A percentile compares a stretch with the other conserved stretches of the same genome.
Conservation (phyloP, 1,140 invertebrate species). For the Magallana angulata region DNA sequence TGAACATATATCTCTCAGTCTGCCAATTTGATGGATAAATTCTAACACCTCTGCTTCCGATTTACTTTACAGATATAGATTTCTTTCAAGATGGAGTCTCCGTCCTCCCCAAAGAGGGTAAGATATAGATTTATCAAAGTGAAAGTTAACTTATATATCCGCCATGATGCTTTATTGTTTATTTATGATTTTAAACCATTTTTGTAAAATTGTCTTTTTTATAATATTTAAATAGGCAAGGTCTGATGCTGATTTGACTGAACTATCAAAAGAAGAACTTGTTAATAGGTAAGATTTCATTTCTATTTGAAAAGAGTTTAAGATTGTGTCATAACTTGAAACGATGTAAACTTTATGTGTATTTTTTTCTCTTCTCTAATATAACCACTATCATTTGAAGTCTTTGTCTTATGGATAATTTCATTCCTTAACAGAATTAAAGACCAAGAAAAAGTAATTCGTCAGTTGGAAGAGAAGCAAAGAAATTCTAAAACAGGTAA, state of each 20-base stretch:
- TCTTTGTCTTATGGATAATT: no score
- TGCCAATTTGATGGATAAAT: no score
- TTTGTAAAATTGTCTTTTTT: no score
- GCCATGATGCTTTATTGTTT: no score
- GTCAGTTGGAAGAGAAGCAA: conserved; percentile 64
- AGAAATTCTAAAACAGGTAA: conserved; percentile 53
- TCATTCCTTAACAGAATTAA: conserved; percentile 51
- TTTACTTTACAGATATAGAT: background rate
- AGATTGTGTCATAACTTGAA: no score
- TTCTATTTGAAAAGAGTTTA: background rate
- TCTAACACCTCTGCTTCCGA: no score
- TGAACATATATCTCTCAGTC: no score
- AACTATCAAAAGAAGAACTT: conserved; percentile 81
- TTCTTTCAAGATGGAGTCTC: conserved; percentile 52
- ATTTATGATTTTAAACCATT: no score
- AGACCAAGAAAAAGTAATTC: conserved; percentile 70
- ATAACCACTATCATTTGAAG: no score
- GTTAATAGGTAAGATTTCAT: conserved; percentile 45
- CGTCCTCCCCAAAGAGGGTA: conserved; percentile 73
- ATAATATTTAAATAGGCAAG: conserved; percentile 68
- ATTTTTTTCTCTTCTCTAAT: no score
- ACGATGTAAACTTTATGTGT: no score
- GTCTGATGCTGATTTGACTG: conserved; percentile 80
- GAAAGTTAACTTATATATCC: no score
- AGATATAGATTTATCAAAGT: conserved; percentile 31